Conservation (phyloP, 1,140 invertebrate species). For the Panagrolaimus sp. region DNA sequence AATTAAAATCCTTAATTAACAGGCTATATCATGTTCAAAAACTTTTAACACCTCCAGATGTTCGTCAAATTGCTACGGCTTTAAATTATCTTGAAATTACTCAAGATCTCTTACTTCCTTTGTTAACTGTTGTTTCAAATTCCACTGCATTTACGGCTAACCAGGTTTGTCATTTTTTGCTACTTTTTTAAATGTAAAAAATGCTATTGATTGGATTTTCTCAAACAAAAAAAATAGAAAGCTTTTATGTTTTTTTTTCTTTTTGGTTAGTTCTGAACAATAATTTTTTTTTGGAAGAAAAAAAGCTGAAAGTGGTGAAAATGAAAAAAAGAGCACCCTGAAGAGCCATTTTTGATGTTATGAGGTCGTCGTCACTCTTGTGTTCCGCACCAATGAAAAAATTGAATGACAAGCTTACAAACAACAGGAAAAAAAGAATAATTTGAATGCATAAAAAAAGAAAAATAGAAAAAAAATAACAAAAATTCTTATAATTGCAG, state of each 20-base stretch:
- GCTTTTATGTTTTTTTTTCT: not conserved
- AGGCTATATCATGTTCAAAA: slow-evolving; percentile 46
- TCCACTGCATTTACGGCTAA: slow-evolving; percentile 46
- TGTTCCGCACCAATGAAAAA: not conserved
- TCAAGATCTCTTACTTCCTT: slow-evolving; percentile 43
- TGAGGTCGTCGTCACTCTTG: not conserved
- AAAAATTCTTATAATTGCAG: slow-evolving; percentile 28
- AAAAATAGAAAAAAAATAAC: too few species aligned
- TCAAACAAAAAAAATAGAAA: too few species aligned
- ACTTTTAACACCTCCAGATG: slow-evolving; percentile 39
- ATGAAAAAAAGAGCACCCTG: too few species aligned
- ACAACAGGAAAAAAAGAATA: slow-evolving; percentile 6
- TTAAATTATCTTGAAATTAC: slow-evolving; percentile 37
- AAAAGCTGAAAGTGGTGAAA: not conserved
- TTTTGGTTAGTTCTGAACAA: not conserved
- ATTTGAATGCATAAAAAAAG: not conserved
- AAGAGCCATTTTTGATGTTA: slow-evolving; percentile 9
- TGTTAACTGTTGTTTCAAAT: slow-evolving; percentile 49
- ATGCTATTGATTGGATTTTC: too few species aligned
- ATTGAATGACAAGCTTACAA: slow-evolving; percentile 6
- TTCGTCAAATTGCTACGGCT: slow-evolving; percentile 45
- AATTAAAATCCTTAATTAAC: slow-evolving; percentile 33
- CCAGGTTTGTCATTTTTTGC: slow-evolving; percentile 30
- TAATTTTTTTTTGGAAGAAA: slow-evolving; percentile 5
- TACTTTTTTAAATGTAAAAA: not conserved